Evolutionary conservation across 1,140 invertebrate species (phyloP), one percentile per base, ranked within the genome.

Genomic region (Zaprionus lachaisei): DNA sequence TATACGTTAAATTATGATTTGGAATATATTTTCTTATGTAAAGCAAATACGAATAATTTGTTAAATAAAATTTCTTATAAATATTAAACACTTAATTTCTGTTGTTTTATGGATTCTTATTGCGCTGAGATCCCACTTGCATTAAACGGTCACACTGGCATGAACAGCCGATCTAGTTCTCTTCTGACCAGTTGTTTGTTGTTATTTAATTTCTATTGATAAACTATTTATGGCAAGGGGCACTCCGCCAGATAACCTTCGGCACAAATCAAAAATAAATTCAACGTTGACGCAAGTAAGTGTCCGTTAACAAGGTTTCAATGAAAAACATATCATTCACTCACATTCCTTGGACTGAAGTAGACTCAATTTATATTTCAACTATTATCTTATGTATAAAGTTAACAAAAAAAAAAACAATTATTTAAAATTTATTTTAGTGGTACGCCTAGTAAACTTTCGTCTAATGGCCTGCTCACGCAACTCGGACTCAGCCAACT

Each of bases 151-250:
- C 38, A 76, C 68, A 44, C 34, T 44, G 28, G 31, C 47, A 70
- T 34, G 15, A 49, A 28, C 72, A 76, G 41, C 41, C 44, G 81
- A 62, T 38, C 14, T 31, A 44, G 68, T 68, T 72, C 38, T 26
- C 20, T 57, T 60, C 65, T 44, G 51, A 57, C 62, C 65, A 74
- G 41, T 77, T 44, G 34, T 67, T 79, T 78, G 55, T 61, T 80
- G 78, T 87, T 87, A 89, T 74, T 87, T 83, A 89, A 75, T 75
- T 71, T 51, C 7, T 41, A 74, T 89, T 87, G 70, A 87, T 80
- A 78, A 87, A 87, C 77, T 78, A 74, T 72, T 60, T 51, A 28
- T 12, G 54, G 54, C 37, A 41, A 54, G 61, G 73, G 72, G 81
- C 77, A 60, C 66, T 37, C 38, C 56, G 73, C 63, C 75, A 79